These are phyloP conservation scores for Triplophysa tibetana DNA, from an alignment of 2,113 vertebrate genomes.

Conservation along the genomic window DNA sequence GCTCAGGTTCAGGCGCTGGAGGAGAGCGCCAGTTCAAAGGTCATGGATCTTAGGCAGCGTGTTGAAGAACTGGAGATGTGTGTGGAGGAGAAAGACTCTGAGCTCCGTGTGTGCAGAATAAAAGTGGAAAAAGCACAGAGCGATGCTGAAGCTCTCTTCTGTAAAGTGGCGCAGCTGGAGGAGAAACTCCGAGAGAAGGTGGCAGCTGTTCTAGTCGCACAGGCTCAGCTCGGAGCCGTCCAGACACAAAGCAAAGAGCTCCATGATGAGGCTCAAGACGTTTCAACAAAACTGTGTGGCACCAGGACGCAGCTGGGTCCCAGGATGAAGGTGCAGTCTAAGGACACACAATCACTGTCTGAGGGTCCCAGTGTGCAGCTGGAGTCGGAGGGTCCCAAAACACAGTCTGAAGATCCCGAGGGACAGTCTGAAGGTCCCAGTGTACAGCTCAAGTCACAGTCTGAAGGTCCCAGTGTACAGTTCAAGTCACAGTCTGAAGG, in stretches of 20 bases:
- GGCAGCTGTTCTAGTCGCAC: constrained; percentile 78
- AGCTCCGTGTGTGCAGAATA: constrained; percentile 70
- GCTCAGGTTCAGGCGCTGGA: constrained; percentile 70
- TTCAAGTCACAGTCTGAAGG: too few species aligned
- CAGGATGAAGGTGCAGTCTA: background rate
- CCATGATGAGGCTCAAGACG: background rate
- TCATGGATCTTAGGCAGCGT: constrained; percentile 65
- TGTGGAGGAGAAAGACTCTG: constrained; percentile 77
- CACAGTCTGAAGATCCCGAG: too few species aligned
- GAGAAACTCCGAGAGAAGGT: constrained; percentile 80
- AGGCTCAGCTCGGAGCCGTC: constrained; percentile 81
- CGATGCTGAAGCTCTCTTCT: constrained; percentile 69
- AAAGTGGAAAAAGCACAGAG: constrained; percentile 74
- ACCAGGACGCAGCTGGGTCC: background rate
- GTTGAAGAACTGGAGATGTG: constrained; percentile 75
- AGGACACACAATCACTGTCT: too few species aligned
- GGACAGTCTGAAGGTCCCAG: too few species aligned
- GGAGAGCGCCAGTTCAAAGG: constrained; percentile 67
- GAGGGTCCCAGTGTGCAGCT: too few species aligned
- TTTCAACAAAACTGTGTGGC: background rate
- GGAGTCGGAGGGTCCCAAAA: too few species aligned
- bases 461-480: background rate
- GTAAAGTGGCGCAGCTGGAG: constrained; percentile 77
- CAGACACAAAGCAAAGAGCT: constrained; percentile 62
- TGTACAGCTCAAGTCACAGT: background rate